phyloP scores from a whole-genome alignment of 1,140 invertebrate genomes.

The Lasioglossum baleicum region DNA sequence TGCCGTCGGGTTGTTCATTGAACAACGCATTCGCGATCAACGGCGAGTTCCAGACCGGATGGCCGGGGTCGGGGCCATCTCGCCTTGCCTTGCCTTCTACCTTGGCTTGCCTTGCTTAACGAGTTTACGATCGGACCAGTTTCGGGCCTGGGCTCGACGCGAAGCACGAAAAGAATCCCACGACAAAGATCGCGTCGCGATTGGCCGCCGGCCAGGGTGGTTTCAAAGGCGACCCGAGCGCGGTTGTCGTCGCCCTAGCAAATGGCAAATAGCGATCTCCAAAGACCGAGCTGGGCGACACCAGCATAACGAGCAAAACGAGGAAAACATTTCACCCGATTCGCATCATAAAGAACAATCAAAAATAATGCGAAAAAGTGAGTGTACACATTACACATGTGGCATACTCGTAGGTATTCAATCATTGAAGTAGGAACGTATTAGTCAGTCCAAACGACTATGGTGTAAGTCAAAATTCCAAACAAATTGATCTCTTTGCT shows the following conservation, averaged over 20 bases:
- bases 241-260: constrained; percentile 44
- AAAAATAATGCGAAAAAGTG: too few relatives aligned
- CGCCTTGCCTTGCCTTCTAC: too few relatives aligned
- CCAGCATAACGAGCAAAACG: neutral
- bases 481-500: too few relatives aligned
- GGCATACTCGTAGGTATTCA: too few relatives aligned
- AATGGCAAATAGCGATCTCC: constrained; percentile 34
- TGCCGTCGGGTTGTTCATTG: constrained; percentile 35
- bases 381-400: too few relatives aligned
- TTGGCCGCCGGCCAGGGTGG: constrained; percentile 30
- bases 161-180: constrained; percentile 53
- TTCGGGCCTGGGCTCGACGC: constrained; percentile 7
- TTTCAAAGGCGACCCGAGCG: constrained; percentile 47
- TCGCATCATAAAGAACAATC: too few relatives aligned
- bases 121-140: constrained; percentile 31
- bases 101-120: constrained; percentile 6
- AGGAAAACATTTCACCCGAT: too few relatives aligned
- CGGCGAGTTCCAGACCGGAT: neutral
- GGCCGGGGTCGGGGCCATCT: neutral
- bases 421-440: too few relatives aligned
- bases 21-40: constrained; percentile 18
- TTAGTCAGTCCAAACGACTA: too few relatives aligned
- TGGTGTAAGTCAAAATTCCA: too few relatives aligned
- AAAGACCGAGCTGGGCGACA: neutral
- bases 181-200: constrained; percentile 35